phyloP scores from a whole-genome alignment of 2,888 invertebrate genomes.

The Drosophila kanekoi region DNA sequence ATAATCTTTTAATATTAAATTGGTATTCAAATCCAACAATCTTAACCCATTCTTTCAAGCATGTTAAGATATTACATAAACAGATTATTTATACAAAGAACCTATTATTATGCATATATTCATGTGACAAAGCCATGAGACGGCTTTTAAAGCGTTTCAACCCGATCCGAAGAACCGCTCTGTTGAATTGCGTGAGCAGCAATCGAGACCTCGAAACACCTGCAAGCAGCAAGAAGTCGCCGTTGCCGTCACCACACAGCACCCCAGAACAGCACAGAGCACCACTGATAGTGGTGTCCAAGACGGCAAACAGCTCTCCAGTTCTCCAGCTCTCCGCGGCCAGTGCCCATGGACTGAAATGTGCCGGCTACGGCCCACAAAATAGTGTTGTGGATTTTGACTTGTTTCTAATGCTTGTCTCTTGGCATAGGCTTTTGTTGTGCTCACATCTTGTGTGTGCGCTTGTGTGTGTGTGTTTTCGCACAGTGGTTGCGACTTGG shows the following conservation, averaged over 20 bases:
- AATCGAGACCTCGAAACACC: conserved; percentile 60
- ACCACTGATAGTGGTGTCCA: conserved; percentile 41
- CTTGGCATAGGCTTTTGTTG: conserved; percentile 30
- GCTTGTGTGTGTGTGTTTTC: conserved; percentile 29
- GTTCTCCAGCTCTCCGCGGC: conserved; percentile 21
- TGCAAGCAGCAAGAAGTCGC: conserved; percentile 34
- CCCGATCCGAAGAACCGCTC: conserved; percentile 43
- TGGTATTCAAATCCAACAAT: neutral
- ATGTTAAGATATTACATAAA: neutral
- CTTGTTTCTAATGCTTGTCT: conserved; percentile 53
- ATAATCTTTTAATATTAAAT: neutral
- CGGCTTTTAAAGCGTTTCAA: conserved; percentile 17
- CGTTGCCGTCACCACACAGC: conserved; percentile 16
- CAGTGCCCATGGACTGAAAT: conserved; percentile 37
- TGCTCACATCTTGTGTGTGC: conserved; percentile 19
- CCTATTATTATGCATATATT: neutral
- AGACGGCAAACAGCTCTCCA: conserved; percentile 21
- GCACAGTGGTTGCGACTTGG: conserved; percentile 36
- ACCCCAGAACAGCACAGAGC: conserved; percentile 10
- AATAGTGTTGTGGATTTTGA: conserved; percentile 57
- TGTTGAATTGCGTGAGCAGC: conserved; percentile 46
- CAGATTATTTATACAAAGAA: neutral
- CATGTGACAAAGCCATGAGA: conserved; percentile 4
- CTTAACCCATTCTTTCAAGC: neutral
- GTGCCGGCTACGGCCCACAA: conserved; percentile 53